Evolutionary conservation across 1,140 invertebrate genomes (phyloP).

Genomic region (Euwallacea fornicatus): DNA sequence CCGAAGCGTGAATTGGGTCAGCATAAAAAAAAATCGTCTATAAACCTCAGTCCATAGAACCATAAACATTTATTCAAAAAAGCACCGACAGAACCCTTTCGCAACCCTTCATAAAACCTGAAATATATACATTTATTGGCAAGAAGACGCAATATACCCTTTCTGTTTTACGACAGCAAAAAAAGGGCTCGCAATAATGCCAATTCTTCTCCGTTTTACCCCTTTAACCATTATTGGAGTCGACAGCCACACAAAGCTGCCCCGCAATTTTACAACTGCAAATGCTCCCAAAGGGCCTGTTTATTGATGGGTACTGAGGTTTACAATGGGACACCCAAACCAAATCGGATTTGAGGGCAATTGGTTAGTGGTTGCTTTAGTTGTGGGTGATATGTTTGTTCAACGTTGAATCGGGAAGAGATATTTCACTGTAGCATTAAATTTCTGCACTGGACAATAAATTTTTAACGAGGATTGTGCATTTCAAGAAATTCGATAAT

Average conservation of each 20-base stretch:
- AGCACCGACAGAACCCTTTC: neutral
- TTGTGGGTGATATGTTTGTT: no score
- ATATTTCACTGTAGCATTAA: no score
- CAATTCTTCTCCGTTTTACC: slow-evolving; percentile 7
- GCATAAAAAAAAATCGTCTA: no score
- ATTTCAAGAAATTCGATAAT: no score
- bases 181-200: slow-evolving; percentile 14
- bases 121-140: slow-evolving; percentile 21
- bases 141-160: slow-evolving; percentile 22
- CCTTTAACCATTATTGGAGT: slow-evolving; percentile 12
- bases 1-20: no score
- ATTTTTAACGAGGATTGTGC: no score
- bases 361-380: no score
- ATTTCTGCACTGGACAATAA: no score
- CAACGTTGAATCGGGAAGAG: no score
- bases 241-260: slow-evolving; percentile 3
- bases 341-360: neutral
- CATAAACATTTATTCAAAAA: no score
- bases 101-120: neutral
- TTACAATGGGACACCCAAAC: neutral
- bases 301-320: slow-evolving; percentile 4
- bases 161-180: slow-evolving; percentile 10
- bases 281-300: slow-evolving; percentile 9
- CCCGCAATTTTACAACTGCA: slow-evolving; percentile 19
- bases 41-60: no score